Percentiles rank a stretch among this genome's conserved stretches.
phyloP scores from a whole-genome alignment of 2,113 vertebrate genomes.

The Speoplatyrhinus poulsoni region DNA sequence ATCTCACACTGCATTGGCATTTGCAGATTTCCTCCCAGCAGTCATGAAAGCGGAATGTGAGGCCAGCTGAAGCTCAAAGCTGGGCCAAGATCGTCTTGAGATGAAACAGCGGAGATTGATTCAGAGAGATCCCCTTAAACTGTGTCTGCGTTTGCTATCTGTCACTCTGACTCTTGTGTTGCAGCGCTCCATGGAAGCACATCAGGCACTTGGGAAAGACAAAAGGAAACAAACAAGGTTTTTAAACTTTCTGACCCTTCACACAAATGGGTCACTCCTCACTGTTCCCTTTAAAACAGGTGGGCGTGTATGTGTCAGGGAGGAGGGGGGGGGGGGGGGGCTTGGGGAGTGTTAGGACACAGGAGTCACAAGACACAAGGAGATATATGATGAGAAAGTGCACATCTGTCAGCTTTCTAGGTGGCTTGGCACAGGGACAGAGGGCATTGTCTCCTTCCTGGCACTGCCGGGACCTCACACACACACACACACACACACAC shows the following conservation, averaged over 20 bases:
- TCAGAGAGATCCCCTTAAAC: slow-evolving; percentile 42
- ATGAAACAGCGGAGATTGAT: slow-evolving; percentile 44
- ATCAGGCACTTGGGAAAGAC: slow-evolving; percentile 15
- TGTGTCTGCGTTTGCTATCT: slow-evolving; percentile 46
- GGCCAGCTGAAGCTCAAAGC: slow-evolving; percentile 25
- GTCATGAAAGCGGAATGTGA: slow-evolving; percentile 32
- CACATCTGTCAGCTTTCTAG: slow-evolving; percentile 20
- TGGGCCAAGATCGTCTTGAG: slow-evolving; percentile 30
- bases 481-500: slow-evolving; percentile 9
- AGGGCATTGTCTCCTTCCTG: slow-evolving; percentile 32
- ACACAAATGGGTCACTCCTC: no score
- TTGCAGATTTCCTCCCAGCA: slow-evolving; percentile 19
- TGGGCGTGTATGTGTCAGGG: slow-evolving; percentile 1
- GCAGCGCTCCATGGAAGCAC: slow-evolving; percentile 45
- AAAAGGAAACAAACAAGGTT: slow-evolving; percentile 15
- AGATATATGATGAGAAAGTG: slow-evolving; percentile 25
- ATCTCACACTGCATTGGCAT: slow-evolving; percentile 34
- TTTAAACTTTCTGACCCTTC: slow-evolving; percentile 38
- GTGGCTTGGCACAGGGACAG: slow-evolving; percentile 26
- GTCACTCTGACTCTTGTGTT: slow-evolving; percentile 46
- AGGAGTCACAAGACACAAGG: not conserved
- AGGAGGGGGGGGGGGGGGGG: not conserved
- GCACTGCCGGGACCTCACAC: slow-evolving; percentile 14
- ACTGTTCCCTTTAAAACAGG: not conserved
- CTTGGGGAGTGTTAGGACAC: not conserved